Evolutionary conservation across 2,113 vertebrate genomes (phyloP).

Genomic region (Antennarius striatus): DNA sequence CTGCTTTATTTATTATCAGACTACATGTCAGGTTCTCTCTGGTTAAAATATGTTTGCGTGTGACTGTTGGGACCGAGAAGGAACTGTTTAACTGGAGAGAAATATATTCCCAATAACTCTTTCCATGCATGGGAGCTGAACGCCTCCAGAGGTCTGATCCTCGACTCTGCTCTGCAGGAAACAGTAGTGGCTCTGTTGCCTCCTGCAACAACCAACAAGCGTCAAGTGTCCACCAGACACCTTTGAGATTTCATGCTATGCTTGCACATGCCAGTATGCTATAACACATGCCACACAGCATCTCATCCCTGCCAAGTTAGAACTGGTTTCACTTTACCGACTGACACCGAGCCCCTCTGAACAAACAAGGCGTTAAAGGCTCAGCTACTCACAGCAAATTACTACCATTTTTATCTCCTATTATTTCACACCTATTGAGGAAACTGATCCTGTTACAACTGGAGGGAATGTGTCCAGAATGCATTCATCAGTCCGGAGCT

Average conservation of each 20-base stretch:
- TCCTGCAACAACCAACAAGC: constrained; percentile 18
- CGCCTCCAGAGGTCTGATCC: too few species aligned
- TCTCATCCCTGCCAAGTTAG: constrained; percentile 8
- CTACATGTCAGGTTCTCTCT: too few species aligned
- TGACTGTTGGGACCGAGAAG: too few species aligned
- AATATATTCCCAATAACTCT: too few species aligned
- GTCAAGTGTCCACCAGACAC: constrained; percentile 26
- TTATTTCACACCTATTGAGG: constrained; percentile 21
- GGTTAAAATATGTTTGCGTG: too few species aligned
- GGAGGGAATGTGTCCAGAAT: constrained; percentile 33
- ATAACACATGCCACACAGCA: constrained; percentile 8
- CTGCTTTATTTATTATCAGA: too few species aligned
- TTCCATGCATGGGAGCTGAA: too few species aligned
- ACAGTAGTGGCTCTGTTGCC: constrained; percentile 13
- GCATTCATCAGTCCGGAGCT: constrained; percentile 48
- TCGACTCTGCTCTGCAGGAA: constrained; percentile 28
- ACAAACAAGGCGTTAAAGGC: constrained; percentile 53
- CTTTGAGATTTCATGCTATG: constrained; percentile 19
- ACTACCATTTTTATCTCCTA: constrained; percentile 44
- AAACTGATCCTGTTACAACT: constrained; percentile 34
- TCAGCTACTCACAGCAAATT: constrained; percentile 31
- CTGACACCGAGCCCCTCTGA: constrained; percentile 18
- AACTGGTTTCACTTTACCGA: constrained; percentile 32
- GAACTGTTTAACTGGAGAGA: too few species aligned
- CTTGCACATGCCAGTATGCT: constrained; percentile 13